Base-by-base conservation (phyloP, 2,888 invertebrate species). In the Microplitis deprimator region DNA sequence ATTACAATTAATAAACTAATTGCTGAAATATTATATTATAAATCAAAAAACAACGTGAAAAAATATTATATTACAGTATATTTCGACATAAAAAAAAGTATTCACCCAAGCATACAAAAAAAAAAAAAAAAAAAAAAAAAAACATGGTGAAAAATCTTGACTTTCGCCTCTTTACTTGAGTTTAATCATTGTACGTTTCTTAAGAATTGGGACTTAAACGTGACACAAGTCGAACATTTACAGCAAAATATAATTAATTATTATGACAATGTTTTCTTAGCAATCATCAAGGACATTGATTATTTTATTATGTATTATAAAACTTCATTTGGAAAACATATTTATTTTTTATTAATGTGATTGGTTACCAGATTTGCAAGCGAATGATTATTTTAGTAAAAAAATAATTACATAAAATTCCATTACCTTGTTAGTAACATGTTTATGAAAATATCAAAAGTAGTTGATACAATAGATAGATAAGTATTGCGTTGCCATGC, bases 121-220 rank as follows among this genome's bases (percentile, higher is more conserved):
- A 20, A n/a, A 20, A 20, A 20, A 20, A 41, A 61, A 39, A 59
- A 38, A 20, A 1, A 20, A 20, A 20, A 20, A 41, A 40, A 40
- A 60, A 38, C 50, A 73, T n/a, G 41, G 7, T 41, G 67, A 60
- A 73, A 73, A 73, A 73, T 73, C 73, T 73, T 67, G 73, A 73
- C 73, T 73, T 73, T 73, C 73, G 67, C 73, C 73, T 67, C 59
- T 20, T 73, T 3, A 65, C 5, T 65, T n/a, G 5, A 65, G 60
- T 73, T 59, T n/a, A 8, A 16, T 59, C 50, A 73, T 73, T 73
- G 67, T 73, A 29, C 10, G 65, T 16, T 59, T 29, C 73, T 67
- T 73, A 67, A 50, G 73, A 73, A 73, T 73, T 67, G 68, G 73
- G 67, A 73, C 73, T 73, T 50, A 16, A 13, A 16, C 16, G 39